phyloP scores from a whole-genome alignment of 2,113 vertebrate genomes.

The Syngnathus typhle region DNA sequence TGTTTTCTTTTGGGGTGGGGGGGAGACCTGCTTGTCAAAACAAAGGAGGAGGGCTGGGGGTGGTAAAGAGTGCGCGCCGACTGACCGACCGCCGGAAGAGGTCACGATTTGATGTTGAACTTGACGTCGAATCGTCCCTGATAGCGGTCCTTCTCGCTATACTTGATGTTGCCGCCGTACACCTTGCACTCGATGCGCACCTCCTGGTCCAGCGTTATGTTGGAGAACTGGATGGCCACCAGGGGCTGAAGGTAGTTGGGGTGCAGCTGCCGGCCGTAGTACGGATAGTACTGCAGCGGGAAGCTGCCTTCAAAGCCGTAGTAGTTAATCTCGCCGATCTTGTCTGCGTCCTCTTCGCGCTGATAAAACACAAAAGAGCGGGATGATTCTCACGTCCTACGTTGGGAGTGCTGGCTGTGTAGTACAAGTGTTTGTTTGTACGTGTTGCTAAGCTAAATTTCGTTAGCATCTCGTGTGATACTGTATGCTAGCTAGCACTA shows the following conservation, averaged over 20 bases:
- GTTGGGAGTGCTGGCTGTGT: too few species aligned
- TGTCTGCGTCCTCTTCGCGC: constrained; percentile 77
- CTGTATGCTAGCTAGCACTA: too few species aligned
- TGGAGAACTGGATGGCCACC: constrained; percentile 88
- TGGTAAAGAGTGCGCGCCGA: background rate
- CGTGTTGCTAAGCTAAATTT: too few species aligned
- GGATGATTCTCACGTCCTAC: too few species aligned
- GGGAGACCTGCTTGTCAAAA: background rate
- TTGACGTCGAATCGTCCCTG: constrained; percentile 98
- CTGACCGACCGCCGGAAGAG: constrained; percentile 26
- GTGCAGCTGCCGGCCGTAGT: constrained; percentile 89
- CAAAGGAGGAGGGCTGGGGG: background rate
- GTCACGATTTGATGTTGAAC: constrained; percentile 86
- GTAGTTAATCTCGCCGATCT: constrained; percentile 75
- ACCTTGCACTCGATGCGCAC: constrained; percentile 90
- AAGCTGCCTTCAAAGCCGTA: constrained; percentile 78
- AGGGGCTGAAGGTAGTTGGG: constrained; percentile 90
- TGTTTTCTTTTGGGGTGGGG: background rate
- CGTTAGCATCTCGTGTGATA: too few species aligned
- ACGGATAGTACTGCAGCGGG: constrained; percentile 93
- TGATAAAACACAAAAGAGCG: constrained; percentile 33
- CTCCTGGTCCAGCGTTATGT: constrained; percentile 75
- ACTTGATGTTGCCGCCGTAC: constrained; percentile 83
- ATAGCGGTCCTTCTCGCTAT: constrained; percentile 95
- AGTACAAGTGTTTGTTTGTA: too few species aligned